Evolutionary conservation across 2,888 invertebrate genomes (phyloP).

Genomic region (Drosophila kambysellisi): DNA sequence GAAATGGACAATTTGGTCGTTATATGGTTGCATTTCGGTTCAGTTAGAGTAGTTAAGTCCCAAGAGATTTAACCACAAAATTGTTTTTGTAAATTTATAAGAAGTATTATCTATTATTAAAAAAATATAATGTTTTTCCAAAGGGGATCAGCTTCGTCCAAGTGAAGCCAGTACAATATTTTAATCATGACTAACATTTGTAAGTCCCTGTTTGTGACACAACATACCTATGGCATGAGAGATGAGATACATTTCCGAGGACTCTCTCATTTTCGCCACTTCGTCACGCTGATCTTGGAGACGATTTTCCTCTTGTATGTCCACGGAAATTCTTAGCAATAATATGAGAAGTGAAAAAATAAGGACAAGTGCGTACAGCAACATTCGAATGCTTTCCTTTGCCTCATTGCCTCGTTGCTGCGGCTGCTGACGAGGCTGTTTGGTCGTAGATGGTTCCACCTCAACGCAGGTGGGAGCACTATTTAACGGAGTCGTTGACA

Average conservation of each 20-base stretch:
- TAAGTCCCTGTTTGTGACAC: too few species aligned
- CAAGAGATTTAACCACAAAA: background rate
- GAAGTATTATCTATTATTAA: background rate
- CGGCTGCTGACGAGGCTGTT: background rate
- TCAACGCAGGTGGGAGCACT: constrained; percentile 11
- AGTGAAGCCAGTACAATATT: too few species aligned
- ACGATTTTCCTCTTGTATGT: too few species aligned
- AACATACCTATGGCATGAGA: too few species aligned
- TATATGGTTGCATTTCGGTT: background rate
- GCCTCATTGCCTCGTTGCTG: constrained; percentile 1
- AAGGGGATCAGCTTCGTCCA: too few species aligned
- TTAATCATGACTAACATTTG: too few species aligned
- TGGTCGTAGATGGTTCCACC: background rate
- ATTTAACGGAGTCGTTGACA: constrained; percentile 30
- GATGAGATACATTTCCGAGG: too few species aligned
- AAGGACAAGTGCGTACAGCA: too few species aligned
- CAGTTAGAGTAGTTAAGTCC: background rate
- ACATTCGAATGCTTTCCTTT: constrained; percentile 27
- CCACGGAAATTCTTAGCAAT: too few species aligned
- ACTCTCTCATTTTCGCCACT: too few species aligned
- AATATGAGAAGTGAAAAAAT: too few species aligned
- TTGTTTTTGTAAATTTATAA: background rate
- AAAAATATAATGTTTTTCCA: background rate
- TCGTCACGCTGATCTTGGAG: too few species aligned
- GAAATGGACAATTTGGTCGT: background rate